These are phyloP conservation scores for Forbesichthys papilliferus DNA, from an alignment of 2,113 vertebrate genomes.

Conservation along the genomic window DNA sequence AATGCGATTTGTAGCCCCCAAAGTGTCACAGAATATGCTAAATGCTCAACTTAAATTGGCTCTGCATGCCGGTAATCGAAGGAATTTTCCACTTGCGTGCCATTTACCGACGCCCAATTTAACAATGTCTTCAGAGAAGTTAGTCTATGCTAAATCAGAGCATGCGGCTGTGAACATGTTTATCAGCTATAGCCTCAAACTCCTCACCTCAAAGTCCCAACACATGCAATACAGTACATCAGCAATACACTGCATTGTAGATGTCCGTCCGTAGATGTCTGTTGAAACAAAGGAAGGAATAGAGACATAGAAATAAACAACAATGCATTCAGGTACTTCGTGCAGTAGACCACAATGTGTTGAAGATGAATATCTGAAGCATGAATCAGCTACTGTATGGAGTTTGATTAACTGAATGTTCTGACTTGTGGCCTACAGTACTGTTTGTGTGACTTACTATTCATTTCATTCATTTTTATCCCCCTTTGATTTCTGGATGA, in stretches of 20 bases:
- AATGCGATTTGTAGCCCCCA: slow-evolving; percentile 79
- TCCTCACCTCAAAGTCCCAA: slow-evolving; percentile 26
- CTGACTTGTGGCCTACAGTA: no score
- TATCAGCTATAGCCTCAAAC: slow-evolving; percentile 24
- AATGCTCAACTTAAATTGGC: slow-evolving; percentile 67
- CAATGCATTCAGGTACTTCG: no score
- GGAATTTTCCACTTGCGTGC: slow-evolving; percentile 45
- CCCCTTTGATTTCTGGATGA: no score
- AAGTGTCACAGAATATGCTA: slow-evolving; percentile 73
- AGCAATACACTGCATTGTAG: slow-evolving; percentile 25
- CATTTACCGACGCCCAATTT: slow-evolving; percentile 56
- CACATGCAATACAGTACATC: slow-evolving; percentile 19
- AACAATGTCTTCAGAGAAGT: slow-evolving; percentile 30
- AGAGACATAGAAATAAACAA: slow-evolving; percentile 3
- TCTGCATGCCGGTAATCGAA: slow-evolving; percentile 41
- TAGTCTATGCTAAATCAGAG: slow-evolving; percentile 21
- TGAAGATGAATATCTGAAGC: no score
- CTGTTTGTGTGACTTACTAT: no score
- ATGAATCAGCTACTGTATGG: no score
- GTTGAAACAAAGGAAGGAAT: slow-evolving; percentile 49
- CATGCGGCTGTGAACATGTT: slow-evolving; percentile 8
- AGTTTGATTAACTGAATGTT: no score
- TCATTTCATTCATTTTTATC: no score
- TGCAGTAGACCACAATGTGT: no score
- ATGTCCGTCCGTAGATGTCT: slow-evolving; percentile 10